Base-by-base conservation (phyloP, 1,140 invertebrate species). In the Leptinotarsa texana region DNA sequence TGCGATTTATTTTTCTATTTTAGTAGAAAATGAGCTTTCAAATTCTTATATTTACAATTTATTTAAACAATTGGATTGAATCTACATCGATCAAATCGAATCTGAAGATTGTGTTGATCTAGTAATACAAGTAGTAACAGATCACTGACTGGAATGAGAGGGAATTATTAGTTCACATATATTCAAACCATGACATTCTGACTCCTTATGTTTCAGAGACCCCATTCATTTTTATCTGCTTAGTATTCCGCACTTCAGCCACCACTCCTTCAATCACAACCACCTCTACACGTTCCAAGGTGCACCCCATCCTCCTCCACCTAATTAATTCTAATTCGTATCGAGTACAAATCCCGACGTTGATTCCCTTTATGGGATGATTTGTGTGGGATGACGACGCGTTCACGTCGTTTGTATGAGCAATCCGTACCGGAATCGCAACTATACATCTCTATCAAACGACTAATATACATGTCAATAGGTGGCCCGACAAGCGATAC, bases 401-500 rank as follows among this genome's bases (percentile, higher is more conserved):
- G 51, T 57, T 57, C 51, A 57, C 74, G 65, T 47, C 70, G 74
- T 75, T 72, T 75, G 49, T 72, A 66, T 65, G 47, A 27, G 69
- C 63, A 49, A 17, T 70, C 47, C 22, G 69, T 70, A 70, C 74
- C 61, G 74, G 68, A 75, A 71, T 75, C 74, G 68, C 18, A 18
- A 48, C 67, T 57, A 77, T 75, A 77, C 76, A 77, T 79, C 74
- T 79, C 70, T 75, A 79, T 79, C 78, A 75, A 79, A 77, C 73
- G 63, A 70, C 78, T 79, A 81, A 81, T 81, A 81, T 80, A 80
- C 80, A 81, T 81, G 80, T 81, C 80, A 81, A 81, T 81, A 81
- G 80, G 75, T 69, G 73, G 74, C 18, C 24, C 76, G 75, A 79
- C 79, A 77, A 76, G 77, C 79, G 77, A 78, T 79, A 79, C 77